Evolutionary conservation across 2,797 vertebrate species (phyloP).

Genomic region (Paramormyrops hopkinsi): DNA sequence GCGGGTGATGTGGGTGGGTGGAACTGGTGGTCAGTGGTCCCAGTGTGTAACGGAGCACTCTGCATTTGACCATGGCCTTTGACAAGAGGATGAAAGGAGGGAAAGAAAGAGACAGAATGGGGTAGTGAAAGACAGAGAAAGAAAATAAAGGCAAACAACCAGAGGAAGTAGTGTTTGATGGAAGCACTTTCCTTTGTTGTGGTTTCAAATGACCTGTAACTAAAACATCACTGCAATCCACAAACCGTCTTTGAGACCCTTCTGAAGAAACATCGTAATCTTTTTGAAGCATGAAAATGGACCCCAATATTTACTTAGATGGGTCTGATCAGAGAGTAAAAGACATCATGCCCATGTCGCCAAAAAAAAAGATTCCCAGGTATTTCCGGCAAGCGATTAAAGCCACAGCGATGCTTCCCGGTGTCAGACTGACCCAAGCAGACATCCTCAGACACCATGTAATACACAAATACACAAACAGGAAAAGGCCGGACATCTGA

Average conservation of each 20-base stretch:
- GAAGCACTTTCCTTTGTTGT: not conserved
- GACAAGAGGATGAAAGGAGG: not conserved
- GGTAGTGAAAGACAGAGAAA: not conserved
- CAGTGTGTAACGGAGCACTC: slow-evolving; percentile 43
- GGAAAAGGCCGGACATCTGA: not conserved
- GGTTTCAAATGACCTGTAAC: not conserved
- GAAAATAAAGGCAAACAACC: not conserved
- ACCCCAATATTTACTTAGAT: not conserved
- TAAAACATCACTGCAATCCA: not conserved
- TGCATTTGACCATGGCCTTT: slow-evolving; percentile 58
- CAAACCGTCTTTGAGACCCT: not conserved
- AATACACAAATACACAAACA: not conserved
- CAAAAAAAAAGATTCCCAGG: not conserved
- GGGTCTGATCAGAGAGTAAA: not conserved
- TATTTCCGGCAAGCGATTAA: not conserved
- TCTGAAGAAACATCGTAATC: not conserved
- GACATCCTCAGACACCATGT: not conserved
- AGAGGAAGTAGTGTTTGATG: not conserved
- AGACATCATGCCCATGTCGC: not conserved
- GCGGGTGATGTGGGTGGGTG: slow-evolving; percentile 55
- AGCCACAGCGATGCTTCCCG: not conserved
- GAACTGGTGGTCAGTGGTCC: slow-evolving; percentile 44
- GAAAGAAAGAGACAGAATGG: slow-evolving; percentile 2
- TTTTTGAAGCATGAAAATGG: not conserved
- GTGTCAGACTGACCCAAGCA: not conserved